phyloP scores from a whole-genome alignment of 2,888 invertebrate species.

The Mesoligia furuncula region DNA sequence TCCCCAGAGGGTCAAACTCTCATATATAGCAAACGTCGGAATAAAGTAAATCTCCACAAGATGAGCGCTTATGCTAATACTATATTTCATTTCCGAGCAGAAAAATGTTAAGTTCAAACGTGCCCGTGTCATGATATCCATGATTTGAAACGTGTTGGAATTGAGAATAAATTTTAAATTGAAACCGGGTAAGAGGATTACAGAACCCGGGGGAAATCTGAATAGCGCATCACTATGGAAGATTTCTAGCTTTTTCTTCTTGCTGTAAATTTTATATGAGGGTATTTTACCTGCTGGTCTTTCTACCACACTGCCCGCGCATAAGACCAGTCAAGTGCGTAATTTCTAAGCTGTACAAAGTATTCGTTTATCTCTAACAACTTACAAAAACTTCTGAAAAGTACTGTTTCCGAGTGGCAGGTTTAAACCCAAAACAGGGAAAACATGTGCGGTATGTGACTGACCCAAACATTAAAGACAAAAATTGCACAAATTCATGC shows the following conservation, averaged over 20 bases:
- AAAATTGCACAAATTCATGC: constrained; percentile 31
- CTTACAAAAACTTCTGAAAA: constrained; percentile 8
- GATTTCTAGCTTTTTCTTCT: constrained; percentile 66
- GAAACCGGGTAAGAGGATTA: constrained; percentile 73
- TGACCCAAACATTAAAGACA: constrained; percentile 24
- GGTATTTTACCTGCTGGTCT: constrained; percentile 54
- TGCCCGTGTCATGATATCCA: constrained; percentile 59
- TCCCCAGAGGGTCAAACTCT: constrained; percentile 36
- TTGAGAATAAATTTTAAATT: constrained; percentile 75
- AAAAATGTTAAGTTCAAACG: constrained; percentile 61
- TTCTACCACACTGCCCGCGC: constrained; percentile 17
- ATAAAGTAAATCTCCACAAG: constrained; percentile 44
- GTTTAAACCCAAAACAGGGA: constrained; percentile 15
- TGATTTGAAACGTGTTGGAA: constrained; percentile 66
- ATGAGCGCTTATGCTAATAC: constrained; percentile 61
- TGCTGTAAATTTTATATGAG: constrained; percentile 61
- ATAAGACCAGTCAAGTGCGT: constrained; percentile 30
- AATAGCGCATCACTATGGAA: constrained; percentile 67
- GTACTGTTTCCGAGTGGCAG: constrained; percentile 10
- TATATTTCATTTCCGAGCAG: constrained; percentile 57
- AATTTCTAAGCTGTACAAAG: constrained; percentile 44
- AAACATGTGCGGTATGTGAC: constrained; percentile 12
- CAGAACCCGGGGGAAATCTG: constrained; percentile 75
- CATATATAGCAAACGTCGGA: constrained; percentile 25
- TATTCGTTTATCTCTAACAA: constrained; percentile 41